Evolutionary conservation across 2,888 invertebrate species (phyloP).

Genomic region (Sclerodermus sp.): DNA sequence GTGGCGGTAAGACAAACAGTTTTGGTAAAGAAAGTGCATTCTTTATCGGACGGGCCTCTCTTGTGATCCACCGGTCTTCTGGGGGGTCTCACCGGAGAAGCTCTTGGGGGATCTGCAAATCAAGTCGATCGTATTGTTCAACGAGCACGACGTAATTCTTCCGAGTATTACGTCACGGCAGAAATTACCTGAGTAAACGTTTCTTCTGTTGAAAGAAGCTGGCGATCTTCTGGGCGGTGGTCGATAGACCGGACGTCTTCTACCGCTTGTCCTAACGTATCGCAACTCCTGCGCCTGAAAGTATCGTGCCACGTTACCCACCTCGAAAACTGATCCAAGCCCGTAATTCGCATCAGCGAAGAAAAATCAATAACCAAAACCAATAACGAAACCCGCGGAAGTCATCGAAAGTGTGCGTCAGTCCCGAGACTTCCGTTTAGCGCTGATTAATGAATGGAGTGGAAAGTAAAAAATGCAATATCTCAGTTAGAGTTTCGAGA

Average conservation of each 20-base stretch:
- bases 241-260: conserved; percentile 40
- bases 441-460: too few relatives aligned
- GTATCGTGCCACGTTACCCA: too few relatives aligned
- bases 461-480: too few relatives aligned
- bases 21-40: conserved; percentile 72
- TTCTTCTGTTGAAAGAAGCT: conserved; percentile 42
- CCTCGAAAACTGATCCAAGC: too few relatives aligned
- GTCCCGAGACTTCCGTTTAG: too few relatives aligned
- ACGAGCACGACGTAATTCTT: background rate
- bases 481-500: too few relatives aligned
- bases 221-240: conserved; percentile 29
- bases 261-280: conserved; percentile 33
- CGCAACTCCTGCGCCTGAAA: conserved; percentile 50
- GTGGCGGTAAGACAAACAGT: conserved; percentile 72
- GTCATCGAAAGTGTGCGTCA: too few relatives aligned
- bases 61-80: conserved; percentile 45
- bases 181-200: conserved; percentile 45
- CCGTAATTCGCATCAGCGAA: too few relatives aligned
- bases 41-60: conserved; percentile 48
- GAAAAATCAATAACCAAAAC: too few relatives aligned
- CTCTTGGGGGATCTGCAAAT: conserved; percentile 20
- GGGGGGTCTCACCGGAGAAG: conserved; percentile 31
- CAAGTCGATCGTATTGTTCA: too few relatives aligned
- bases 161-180: background rate
- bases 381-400: too few relatives aligned